Base-by-base conservation (phyloP, 2,797 vertebrate genomes). In the Cetoscarus ocellatus region DNA sequence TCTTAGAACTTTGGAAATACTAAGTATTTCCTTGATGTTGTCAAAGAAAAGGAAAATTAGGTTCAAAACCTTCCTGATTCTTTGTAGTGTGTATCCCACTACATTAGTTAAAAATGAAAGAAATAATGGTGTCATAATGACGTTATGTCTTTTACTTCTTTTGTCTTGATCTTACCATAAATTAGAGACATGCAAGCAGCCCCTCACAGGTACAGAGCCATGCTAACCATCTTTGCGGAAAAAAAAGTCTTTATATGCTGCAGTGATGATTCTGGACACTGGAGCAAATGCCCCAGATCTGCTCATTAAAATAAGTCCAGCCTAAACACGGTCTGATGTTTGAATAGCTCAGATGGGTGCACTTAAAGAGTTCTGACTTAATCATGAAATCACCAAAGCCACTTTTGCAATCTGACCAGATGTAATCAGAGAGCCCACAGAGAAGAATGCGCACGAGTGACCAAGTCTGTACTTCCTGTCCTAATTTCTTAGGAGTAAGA, bases 371-470 rank as follows among this genome's bases (percentile, higher is more conserved):
- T 58, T 55, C 40, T 51, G 53, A 57, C 66, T 75, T 75, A 83
- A 85, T 77, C 57, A 65, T 70, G 42, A 82, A 81, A 78, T 82
- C 58, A 67, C 71, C 61, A 67, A 40, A 81, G 53, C 67, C 61
- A 70, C 73, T 77, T 84, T 82, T 72, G 8, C 44, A 80, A 67
- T 68, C 67, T 73, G 63, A 76, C 68, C 62, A 59, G 57, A 71
- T 69, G 55, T 54, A 80, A 85, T 86, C 72, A 86, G 66, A 50
- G 18, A 27, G 27, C 27, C 27, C 27, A 27, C 27, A 2, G 27
- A 67, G 34, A 72, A 74, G 65, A 78, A 74, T 67, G 50, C 34
- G 69, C 40, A 53, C 34, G 73, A 75, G 51, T 40, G 70, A 39
- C 52, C 14, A 47, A 49, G 45, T 69, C 53, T 62, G 35, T 40